Evolutionary conservation across 2,888 invertebrate genomes (phyloP).

Genomic region (Lutraria lutraria): DNA sequence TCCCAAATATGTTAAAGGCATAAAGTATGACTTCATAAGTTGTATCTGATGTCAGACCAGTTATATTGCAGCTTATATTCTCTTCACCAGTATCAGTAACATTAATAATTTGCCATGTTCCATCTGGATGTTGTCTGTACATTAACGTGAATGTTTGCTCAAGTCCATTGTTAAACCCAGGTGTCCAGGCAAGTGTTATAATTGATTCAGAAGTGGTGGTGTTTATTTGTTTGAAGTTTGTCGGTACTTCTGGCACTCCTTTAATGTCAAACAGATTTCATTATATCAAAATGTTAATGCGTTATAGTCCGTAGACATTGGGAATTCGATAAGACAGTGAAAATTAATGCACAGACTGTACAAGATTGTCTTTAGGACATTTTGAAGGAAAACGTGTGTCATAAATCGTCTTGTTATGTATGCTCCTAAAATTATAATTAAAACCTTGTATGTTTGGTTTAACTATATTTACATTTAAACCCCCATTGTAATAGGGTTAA

Average conservation of each 20-base stretch:
- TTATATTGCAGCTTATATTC: not conserved
- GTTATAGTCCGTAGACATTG: not conserved
- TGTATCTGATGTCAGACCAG: not conserved
- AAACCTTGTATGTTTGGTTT: too few species aligned
- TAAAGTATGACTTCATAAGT: not conserved
- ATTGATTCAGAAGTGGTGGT: not conserved
- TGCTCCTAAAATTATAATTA: too few species aligned
- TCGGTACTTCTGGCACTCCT: not conserved
- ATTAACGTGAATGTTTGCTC: not conserved
- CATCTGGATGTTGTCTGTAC: not conserved
- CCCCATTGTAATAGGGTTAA: too few species aligned
- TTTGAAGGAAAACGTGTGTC: too few species aligned
- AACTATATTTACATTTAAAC: too few species aligned
- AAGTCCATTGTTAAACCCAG: conserved; percentile 2
- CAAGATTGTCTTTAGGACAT: too few species aligned
- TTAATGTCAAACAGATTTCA: not conserved
- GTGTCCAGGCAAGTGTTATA: not conserved
- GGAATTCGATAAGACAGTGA: not conserved
- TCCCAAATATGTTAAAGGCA: not conserved
- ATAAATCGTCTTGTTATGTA: too few species aligned
- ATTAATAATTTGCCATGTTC: not conserved
- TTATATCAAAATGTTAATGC: not conserved
- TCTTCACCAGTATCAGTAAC: not conserved
- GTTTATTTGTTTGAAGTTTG: not conserved
- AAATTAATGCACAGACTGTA: not conserved